Evolutionary conservation across 2,797 vertebrate species (phyloP).

Genomic region (Salarias fasciatus): DNA sequence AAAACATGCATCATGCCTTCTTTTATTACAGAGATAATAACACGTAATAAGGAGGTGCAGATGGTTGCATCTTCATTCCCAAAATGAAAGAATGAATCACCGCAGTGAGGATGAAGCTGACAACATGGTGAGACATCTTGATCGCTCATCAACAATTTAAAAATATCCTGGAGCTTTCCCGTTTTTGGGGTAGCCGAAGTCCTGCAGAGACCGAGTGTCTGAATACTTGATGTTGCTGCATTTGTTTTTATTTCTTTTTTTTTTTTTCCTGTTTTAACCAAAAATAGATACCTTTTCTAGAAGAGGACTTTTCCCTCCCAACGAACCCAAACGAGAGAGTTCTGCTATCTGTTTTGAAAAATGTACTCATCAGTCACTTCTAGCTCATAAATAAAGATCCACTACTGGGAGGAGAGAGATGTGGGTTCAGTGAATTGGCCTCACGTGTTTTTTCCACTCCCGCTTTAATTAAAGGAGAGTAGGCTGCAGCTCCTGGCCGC

Average conservation of each 20-base stretch:
- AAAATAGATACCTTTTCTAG: conserved; percentile 11
- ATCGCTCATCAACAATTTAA: conserved; percentile 35
- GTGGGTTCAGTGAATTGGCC: conserved; percentile 34
- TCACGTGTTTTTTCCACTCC: conserved; percentile 37
- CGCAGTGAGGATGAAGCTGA: conserved; percentile 31
- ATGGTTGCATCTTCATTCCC: conserved; percentile 16
- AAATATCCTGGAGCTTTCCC: conserved; percentile 52
- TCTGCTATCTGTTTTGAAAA: conserved; percentile 31
- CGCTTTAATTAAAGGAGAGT: conserved; percentile 72
- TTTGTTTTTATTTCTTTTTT: conserved; percentile 26
- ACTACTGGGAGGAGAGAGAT: not conserved
- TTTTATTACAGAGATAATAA: conserved; percentile 25
- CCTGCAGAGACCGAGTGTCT: conserved; percentile 46
- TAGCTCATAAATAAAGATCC: conserved; percentile 48
- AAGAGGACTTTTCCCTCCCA: not conserved
- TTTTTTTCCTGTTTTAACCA: conserved; percentile 25
- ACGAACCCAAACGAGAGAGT: conserved; percentile 27
- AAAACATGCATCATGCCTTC: conserved; percentile 22
- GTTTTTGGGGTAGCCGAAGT: conserved; percentile 52
- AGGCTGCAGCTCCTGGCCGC: conserved; percentile 46
- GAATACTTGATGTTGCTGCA: conserved; percentile 39
- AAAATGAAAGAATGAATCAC: conserved; percentile 39
- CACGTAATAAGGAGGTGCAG: conserved; percentile 24
- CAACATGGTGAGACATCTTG: conserved; percentile 23
- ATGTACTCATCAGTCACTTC: conserved; percentile 23